Conservation (phyloP, 2,888 invertebrate genomes). For the Anorthoa munda region DNA sequence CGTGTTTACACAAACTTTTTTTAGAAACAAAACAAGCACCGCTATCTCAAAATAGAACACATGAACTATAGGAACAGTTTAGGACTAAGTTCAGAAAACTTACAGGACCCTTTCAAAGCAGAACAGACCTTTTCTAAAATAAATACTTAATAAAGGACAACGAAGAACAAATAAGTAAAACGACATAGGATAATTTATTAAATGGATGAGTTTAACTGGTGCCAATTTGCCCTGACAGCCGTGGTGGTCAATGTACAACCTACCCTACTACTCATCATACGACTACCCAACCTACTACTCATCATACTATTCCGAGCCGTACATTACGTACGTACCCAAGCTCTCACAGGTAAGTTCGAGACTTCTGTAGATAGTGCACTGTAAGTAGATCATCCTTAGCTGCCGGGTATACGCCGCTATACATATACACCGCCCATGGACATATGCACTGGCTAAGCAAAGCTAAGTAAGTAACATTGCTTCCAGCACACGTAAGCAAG, state of each 20-base stretch:
- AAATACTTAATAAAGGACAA: slow-evolving; percentile 1
- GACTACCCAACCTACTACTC: slow-evolving; percentile 78
- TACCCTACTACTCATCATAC: slow-evolving; percentile 73
- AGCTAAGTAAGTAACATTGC: slow-evolving; percentile 61
- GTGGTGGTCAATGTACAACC: slow-evolving; percentile 86
- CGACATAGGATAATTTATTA: background rate
- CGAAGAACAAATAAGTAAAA: slow-evolving; percentile 12
- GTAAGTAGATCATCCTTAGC: slow-evolving; percentile 65
- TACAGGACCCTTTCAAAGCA: background rate
- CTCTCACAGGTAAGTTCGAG: slow-evolving; percentile 86
- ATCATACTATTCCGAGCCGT: slow-evolving; percentile 84
- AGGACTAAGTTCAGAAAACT: background rate
- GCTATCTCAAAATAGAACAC: slow-evolving; percentile 11
- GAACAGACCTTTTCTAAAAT: slow-evolving; percentile 1
- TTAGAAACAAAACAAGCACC: slow-evolving; percentile 20
- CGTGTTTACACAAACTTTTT: slow-evolving; percentile 26
- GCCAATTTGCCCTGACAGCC: slow-evolving; percentile 79
- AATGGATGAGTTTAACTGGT: slow-evolving; percentile 57
- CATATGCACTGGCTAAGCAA: slow-evolving; percentile 54
- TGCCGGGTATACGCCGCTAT: slow-evolving; percentile 54
- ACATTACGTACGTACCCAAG: slow-evolving; percentile 85
- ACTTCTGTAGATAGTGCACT: slow-evolving; percentile 57
- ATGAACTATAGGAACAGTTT: background rate
- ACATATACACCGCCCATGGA: slow-evolving; percentile 45
- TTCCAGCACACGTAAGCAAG: slow-evolving; percentile 46